A percentile compares a stretch with the other conserved stretches of the same genome.
Conservation (phyloP, 2,797 vertebrate genomes). For the Podarcis siculus region DNA sequence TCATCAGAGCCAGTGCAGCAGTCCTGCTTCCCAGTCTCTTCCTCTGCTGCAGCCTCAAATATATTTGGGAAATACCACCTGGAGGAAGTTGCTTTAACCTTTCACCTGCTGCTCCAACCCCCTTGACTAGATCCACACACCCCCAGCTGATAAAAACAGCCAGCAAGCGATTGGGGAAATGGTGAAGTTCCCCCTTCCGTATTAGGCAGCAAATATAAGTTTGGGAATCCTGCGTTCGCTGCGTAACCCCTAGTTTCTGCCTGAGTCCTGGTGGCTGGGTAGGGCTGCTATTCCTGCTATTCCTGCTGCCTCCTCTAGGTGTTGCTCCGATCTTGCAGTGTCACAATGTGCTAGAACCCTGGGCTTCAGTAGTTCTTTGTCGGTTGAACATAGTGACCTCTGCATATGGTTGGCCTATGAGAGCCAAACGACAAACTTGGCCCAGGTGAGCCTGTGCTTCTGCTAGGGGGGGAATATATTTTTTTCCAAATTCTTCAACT, state of each 20-base stretch:
- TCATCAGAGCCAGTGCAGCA: too few relatives aligned
- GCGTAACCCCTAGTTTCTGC: not conserved
- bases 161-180: not conserved
- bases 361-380: not conserved
- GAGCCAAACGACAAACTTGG: not conserved
- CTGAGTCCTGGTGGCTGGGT: not conserved
- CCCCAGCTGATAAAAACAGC: not conserved
- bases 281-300: not conserved
- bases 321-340: too few relatives aligned
- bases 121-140: too few relatives aligned
- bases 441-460: not conserved
- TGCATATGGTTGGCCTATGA: not conserved
- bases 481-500: not conserved
- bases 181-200: too few relatives aligned
- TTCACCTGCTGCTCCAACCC: too few relatives aligned
- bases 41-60: too few relatives aligned
- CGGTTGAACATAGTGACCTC: not conserved
- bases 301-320: not conserved
- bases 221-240: not conserved
- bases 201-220: not conserved
- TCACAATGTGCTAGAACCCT: slow-evolving; percentile 9
- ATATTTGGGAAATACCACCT: too few relatives aligned
- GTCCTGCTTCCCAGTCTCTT: too few relatives aligned
- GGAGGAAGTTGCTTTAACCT: too few relatives aligned
- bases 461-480: not conserved